phyloP scores from a whole-genome alignment of 2,888 invertebrate species.

The Ptychoptera albimana region DNA sequence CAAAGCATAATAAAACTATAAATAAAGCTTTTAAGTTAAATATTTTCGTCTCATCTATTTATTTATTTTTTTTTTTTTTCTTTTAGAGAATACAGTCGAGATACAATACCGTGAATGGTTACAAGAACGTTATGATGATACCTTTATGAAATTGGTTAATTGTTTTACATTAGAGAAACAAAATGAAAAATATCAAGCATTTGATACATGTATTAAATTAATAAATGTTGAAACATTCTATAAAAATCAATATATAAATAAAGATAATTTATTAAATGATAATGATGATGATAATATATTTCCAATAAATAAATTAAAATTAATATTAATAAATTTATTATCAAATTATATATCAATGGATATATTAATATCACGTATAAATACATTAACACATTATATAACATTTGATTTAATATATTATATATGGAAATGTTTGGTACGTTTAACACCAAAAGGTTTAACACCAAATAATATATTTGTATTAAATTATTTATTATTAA shows the following conservation, averaged over 20 bases:
- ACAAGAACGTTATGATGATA: slow-evolving; percentile 49
- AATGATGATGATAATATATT: slow-evolving; percentile 33
- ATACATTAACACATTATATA: slow-evolving; percentile 56
- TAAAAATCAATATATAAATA: slow-evolving; percentile 34
- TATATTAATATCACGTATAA: slow-evolving; percentile 47
- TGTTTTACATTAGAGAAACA: slow-evolving; percentile 38
- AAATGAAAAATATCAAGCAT: slow-evolving; percentile 40
- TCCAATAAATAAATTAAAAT: slow-evolving; percentile 49
- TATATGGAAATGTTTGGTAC: slow-evolving; percentile 45
- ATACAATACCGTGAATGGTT: slow-evolving; percentile 52
- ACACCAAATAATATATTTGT: slow-evolving; percentile 36
- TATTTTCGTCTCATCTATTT: not conserved
- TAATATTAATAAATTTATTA: slow-evolving; percentile 45
- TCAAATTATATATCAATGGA: slow-evolving; percentile 43
- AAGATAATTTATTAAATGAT: slow-evolving; percentile 14
- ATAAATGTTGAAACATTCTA: slow-evolving; percentile 54
- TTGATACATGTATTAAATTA: slow-evolving; percentile 57
- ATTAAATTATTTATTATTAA: slow-evolving; percentile 34
- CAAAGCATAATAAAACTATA: too few relatives aligned
- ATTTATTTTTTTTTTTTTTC: slow-evolving; percentile 4
- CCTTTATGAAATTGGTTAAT: slow-evolving; percentile 39
- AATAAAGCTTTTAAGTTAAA: too few relatives aligned
- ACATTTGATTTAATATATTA: slow-evolving; percentile 63
- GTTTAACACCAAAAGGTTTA: slow-evolving; percentile 36
- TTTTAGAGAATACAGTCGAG: slow-evolving; percentile 37